These are phyloP conservation scores for Elymnias hypermnestra DNA, from an alignment of 1,140 invertebrate genomes.

Conservation along the genomic window DNA sequence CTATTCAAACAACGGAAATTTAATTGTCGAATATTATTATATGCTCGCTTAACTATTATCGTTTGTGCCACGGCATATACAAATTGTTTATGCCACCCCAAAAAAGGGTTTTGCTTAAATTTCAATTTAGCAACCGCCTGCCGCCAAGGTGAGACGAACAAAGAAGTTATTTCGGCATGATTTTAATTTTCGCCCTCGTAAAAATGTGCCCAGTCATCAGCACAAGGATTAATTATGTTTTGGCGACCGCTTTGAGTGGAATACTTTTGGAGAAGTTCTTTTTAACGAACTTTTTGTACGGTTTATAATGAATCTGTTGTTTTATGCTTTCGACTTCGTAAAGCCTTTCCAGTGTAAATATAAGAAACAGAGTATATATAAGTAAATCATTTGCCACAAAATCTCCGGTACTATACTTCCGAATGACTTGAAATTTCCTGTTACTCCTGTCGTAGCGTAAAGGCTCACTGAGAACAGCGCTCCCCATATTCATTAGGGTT, in stretches of 20 bases:
- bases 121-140: slow-evolving; percentile 43
- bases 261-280: slow-evolving; percentile 7
- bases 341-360: background rate
- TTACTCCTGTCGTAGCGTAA: too few relatives aligned
- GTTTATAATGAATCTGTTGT: slow-evolving; percentile 2
- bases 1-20: too few relatives aligned
- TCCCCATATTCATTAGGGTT: too few relatives aligned
- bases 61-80: background rate
- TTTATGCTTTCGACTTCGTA: slow-evolving; percentile 1
- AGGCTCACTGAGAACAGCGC: too few relatives aligned
- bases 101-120: slow-evolving; percentile 53
- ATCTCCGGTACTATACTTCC: too few relatives aligned
- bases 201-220: slow-evolving; percentile 16
- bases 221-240: slow-evolving; percentile 5
- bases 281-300: slow-evolving; percentile 6
- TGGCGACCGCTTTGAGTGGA: background rate
- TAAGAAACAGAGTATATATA: too few relatives aligned
- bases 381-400: too few relatives aligned
- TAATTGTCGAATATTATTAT: background rate
- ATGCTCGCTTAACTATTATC: background rate
- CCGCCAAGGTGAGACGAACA: slow-evolving; percentile 40
- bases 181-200: slow-evolving; percentile 25
- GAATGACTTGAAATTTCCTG: too few relatives aligned
- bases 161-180: slow-evolving; percentile 29
- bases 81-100: slow-evolving; percentile 34